A percentile compares a stretch with the other conserved stretches of the same genome.
phyloP scores from a whole-genome alignment of 2,797 vertebrate genomes.

The Cynopterus sphinx region DNA sequence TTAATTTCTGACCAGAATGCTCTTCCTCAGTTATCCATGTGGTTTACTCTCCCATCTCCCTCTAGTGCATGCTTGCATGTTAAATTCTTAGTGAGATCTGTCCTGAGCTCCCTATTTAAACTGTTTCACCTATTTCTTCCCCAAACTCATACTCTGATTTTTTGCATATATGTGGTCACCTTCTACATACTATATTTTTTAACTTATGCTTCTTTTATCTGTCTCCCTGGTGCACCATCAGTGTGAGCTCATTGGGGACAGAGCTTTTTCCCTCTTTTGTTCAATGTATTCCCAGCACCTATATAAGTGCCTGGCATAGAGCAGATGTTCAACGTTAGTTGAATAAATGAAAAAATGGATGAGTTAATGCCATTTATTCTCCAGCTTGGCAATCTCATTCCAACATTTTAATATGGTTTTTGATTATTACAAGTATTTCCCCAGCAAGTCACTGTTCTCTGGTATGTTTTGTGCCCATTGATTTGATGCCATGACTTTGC shows the following conservation, averaged over 20 bases:
- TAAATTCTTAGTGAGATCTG: background rate
- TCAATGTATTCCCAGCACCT: background rate
- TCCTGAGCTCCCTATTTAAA: background rate
- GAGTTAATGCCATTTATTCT: background rate
- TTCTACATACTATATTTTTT: background rate
- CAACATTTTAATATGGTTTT: background rate
- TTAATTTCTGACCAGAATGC: background rate
- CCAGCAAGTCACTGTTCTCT: background rate
- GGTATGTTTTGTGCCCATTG: background rate
- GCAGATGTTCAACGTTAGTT: background rate
- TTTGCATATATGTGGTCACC: background rate
- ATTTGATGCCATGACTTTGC: background rate
- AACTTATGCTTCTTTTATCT: background rate
- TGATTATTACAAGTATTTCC: background rate
- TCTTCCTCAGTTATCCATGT: background rate
- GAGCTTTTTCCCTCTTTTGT: background rate
- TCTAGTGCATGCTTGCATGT: background rate
- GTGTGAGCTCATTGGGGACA: background rate
- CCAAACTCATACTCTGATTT: background rate
- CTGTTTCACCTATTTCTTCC: background rate
- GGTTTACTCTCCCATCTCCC: background rate
- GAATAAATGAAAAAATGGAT: constrained; percentile 24
- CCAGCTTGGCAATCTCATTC: background rate
- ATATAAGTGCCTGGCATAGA: background rate
- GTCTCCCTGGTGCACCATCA: background rate